Evolutionary conservation across 1,140 invertebrate species (phyloP), one percentile per base, ranked within the genome.

Genomic region (Habropoda laboriosa): DNA sequence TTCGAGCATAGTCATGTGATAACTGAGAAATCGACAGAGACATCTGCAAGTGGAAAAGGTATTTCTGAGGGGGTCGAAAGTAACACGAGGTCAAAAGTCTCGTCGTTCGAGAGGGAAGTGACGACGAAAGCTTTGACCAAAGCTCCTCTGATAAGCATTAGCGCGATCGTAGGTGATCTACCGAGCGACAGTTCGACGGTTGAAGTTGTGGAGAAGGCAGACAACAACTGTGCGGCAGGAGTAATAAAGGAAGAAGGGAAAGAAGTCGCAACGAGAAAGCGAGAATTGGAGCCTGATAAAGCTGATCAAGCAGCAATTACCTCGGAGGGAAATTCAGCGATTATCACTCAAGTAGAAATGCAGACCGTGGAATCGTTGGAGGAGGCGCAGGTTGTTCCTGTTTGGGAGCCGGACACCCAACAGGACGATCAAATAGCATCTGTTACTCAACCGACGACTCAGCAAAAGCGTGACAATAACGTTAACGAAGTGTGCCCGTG

Each of bases 401-500:
- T 89, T 51, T 90, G 87, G 90, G 89, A 89, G 78, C 87, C 90
- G 78, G 83, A 89, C 72, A 67, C 83, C 82, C 82, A 82, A 78
- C 87, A 89, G 76, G 79, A 82, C 45, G 82, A 81, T 49, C 72
- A 86, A 60, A 51, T 66, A 47, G 70, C 81, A 35, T 47, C 81
- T 18, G 45, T 68, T n/a, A 49, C 60, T 49, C 72, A 85, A 24
- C 24, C 79, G 67, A 81, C 72, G 60, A 38, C 86, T 88, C 89
- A 88, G 85, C 90, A 93, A 85, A 89, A 93, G 89, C 89, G 89
- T 89, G 91, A 93, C 90, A 93, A 93, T 91, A 96, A 96, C 93
- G 94, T 94, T 92, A 96, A 95, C 91, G 96, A 97, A 92, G 95
- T 97, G 89, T 97, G 97, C 94, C 97, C 97, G 66, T 97, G 96